Conservation (phyloP, 2,888 invertebrate genomes). For the Cosmia trapezina region DNA sequence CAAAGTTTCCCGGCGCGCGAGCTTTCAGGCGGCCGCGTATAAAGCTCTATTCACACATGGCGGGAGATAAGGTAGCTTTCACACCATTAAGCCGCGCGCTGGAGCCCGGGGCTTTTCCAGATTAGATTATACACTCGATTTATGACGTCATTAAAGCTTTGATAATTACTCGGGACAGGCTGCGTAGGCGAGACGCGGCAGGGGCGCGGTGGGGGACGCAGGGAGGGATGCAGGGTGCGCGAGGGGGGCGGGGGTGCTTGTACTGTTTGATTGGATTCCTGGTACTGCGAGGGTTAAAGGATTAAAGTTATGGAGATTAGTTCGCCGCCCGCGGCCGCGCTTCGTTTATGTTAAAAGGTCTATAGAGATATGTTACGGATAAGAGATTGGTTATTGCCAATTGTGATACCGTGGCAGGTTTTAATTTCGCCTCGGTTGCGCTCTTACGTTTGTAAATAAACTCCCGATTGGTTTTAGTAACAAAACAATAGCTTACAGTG, state of each 20-base stretch:
- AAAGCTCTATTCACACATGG: slow-evolving; percentile 91
- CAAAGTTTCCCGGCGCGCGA: slow-evolving; percentile 90
- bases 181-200: slow-evolving; percentile 86
- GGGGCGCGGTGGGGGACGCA: slow-evolving; percentile 71
- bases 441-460: slow-evolving; percentile 72
- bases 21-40: slow-evolving; percentile 90
- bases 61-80: slow-evolving; percentile 91
- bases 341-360: slow-evolving; percentile 89
- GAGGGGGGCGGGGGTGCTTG: slow-evolving; percentile 82
- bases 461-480: slow-evolving; percentile 76
- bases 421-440: slow-evolving; percentile 82
- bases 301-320: slow-evolving; percentile 91
- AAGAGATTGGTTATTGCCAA: slow-evolving; percentile 90
- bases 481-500: slow-evolving; percentile 65
- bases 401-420: slow-evolving; percentile 86
- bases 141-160: slow-evolving; percentile 91
- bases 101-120: slow-evolving; percentile 91
- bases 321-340: slow-evolving; percentile 89
- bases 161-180: slow-evolving; percentile 91
- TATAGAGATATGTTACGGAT: slow-evolving; percentile 88
- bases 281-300: slow-evolving; percentile 90
- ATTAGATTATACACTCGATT: slow-evolving; percentile 91
- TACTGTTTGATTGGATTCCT: slow-evolving; percentile 91
- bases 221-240: slow-evolving; percentile 48
- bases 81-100: slow-evolving; percentile 90